Percentiles rank a stretch among this genome's conserved stretches.
Evolutionary conservation across 1,140 invertebrate species (phyloP).

Genomic region (Plodia interpunctella): DNA sequence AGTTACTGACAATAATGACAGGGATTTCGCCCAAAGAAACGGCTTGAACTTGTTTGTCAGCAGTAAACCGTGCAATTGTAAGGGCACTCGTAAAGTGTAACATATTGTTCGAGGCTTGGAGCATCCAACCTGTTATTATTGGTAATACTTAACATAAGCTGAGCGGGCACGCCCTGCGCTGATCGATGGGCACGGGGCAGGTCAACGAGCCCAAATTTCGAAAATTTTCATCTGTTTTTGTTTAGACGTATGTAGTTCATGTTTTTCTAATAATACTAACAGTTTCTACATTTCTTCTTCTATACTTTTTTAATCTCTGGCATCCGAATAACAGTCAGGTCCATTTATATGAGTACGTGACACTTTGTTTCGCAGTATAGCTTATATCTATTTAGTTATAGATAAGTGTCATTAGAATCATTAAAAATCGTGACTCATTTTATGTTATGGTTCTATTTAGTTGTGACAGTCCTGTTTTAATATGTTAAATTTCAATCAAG

Average conservation of each 20-base stretch:
- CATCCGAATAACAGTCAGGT: too few relatives aligned
- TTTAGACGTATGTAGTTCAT: too few relatives aligned
- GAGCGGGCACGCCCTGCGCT: conserved; percentile 39
- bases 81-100: conserved; percentile 21
- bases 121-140: conserved; percentile 52
- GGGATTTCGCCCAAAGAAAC: conserved; percentile 1
- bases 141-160: conserved; percentile 44
- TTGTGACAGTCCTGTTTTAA: too few relatives aligned
- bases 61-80: neutral
- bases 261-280: neutral
- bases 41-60: neutral
- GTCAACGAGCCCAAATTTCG: conserved; percentile 27
- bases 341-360: too few relatives aligned
- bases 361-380: too few relatives aligned
- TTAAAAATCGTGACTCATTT: too few relatives aligned
- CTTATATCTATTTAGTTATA: too few relatives aligned
- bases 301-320: too few relatives aligned
- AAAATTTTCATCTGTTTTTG: neutral
- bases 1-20: conserved; percentile 4
- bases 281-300: neutral
- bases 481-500: too few relatives aligned
- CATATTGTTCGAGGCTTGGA: conserved; percentile 41
- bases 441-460: too few relatives aligned
- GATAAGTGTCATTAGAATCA: too few relatives aligned
- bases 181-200: conserved; percentile 40